These are phyloP conservation scores for Diplogasteroides magnus DNA, from an alignment of 1,140 invertebrate species.

Conservation along the genomic window DNA sequence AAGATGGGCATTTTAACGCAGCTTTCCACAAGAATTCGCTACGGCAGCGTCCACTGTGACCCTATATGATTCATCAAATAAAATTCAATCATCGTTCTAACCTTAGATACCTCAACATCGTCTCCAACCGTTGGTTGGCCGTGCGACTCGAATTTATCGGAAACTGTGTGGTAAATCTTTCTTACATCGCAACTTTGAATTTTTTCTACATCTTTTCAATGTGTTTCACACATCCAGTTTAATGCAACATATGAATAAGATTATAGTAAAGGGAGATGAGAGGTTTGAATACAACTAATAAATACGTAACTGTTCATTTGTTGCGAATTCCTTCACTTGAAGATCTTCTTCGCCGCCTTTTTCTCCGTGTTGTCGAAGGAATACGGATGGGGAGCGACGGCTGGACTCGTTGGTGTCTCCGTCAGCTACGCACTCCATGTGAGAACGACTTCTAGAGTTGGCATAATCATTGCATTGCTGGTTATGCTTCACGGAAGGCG, in stretches of 20 bases:
- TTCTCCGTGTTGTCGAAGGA: constrained; percentile 55
- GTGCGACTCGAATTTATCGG: constrained; percentile 60
- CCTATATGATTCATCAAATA: too few species aligned
- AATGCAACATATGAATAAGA: too few species aligned
- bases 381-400: constrained; percentile 60
- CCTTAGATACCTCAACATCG: constrained; percentile 25
- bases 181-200: constrained; percentile 1
- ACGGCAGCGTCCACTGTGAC: too few species aligned
- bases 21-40: too few species aligned
- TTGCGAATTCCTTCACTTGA: too few species aligned
- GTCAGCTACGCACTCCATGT: constrained; percentile 54
- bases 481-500: neutral
- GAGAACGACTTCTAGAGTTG: neutral
- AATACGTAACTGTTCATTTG: too few species aligned
- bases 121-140: constrained; percentile 57
- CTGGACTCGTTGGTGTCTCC: constrained; percentile 58
- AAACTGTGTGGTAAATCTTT: constrained; percentile 56
- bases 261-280: too few species aligned
- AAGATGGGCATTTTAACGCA: too few species aligned
- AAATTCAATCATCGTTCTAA: too few species aligned
- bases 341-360: constrained; percentile 58
- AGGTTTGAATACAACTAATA: too few species aligned
- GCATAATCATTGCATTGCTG: neutral
- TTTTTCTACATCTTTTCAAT: neutral
- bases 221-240: neutral